Evolutionary conservation across 2,797 vertebrate species (phyloP).

Genomic region (Xiphophorus birchmanni): DNA sequence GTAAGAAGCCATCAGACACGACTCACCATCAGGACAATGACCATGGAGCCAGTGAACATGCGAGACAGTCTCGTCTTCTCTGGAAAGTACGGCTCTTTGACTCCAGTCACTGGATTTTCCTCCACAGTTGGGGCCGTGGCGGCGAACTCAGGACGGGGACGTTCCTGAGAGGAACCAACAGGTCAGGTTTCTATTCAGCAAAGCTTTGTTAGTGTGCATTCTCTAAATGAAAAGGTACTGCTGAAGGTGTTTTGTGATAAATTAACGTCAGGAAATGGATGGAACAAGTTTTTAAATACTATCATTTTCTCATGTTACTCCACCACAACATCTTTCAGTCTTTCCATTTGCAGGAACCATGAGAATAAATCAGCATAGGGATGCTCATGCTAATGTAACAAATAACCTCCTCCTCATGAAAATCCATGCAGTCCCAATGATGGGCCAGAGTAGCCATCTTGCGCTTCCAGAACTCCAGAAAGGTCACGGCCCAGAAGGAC

Average conservation of each 20-base stretch:
- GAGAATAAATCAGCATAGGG: background rate
- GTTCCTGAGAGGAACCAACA: slow-evolving; percentile 69
- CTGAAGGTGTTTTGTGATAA: background rate
- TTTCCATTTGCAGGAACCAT: background rate
- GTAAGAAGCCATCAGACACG: background rate
- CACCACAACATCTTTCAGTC: too few relatives aligned
- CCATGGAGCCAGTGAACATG: slow-evolving; percentile 84
- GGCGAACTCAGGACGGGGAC: slow-evolving; percentile 82
- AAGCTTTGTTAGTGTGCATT: background rate
- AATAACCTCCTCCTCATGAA: slow-evolving; percentile 82
- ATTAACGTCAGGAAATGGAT: background rate
- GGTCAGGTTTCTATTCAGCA: background rate
- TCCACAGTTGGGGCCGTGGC: slow-evolving; percentile 82
- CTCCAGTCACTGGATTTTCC: slow-evolving; percentile 82
- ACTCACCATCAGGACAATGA: slow-evolving; percentile 85
- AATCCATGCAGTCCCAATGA: slow-evolving; percentile 87
- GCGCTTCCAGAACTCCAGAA: slow-evolving; percentile 86
- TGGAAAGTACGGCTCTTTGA: slow-evolving; percentile 85
- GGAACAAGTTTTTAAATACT: background rate
- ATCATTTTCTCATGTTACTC: background rate
- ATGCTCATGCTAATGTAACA: background rate
- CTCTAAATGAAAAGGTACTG: background rate
- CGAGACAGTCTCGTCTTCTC: slow-evolving; percentile 75
- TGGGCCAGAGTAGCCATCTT: slow-evolving; percentile 84
- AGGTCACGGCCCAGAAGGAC: slow-evolving; percentile 87